Conservation (phyloP, 2,888 invertebrate species). For the Sarcophaga rosellei region DNA sequence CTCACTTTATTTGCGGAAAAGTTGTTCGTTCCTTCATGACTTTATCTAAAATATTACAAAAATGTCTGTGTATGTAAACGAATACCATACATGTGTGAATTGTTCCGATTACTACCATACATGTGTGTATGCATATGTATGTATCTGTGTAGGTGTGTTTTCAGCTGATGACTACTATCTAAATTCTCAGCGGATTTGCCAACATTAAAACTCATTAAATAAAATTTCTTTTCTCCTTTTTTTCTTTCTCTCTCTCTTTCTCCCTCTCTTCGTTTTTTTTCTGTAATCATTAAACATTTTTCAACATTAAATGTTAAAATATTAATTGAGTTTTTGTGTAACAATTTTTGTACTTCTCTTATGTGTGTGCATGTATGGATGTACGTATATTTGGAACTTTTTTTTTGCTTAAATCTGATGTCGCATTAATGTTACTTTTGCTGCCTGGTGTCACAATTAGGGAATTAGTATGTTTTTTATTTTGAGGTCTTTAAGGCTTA, state of each 20-base stretch:
- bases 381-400: neutral
- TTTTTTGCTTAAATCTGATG: slow-evolving; percentile 35
- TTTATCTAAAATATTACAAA: neutral
- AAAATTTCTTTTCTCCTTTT: neutral
- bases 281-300: slow-evolving; percentile 30
- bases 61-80: neutral
- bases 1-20: slow-evolving; percentile 1
- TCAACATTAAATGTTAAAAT: slow-evolving; percentile 29
- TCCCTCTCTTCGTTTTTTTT: neutral
- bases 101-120: no score
- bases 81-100: neutral
- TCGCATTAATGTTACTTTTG: slow-evolving; percentile 15
- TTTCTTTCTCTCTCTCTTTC: neutral
- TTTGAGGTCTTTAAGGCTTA: no score
- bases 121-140: no score
- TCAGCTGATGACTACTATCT: slow-evolving; percentile 52
- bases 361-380: neutral
- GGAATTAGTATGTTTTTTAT: no score
- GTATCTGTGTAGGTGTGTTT: neutral
- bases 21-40: neutral
- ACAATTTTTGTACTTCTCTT: neutral
- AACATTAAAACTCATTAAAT: slow-evolving; percentile 62
- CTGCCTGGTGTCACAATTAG: no score
- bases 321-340: slow-evolving; percentile 60
- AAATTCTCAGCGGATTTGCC: slow-evolving; percentile 53